Evolutionary conservation across 2,888 invertebrate species (phyloP), one percentile per base, ranked within the genome.

Genomic region (Blera fallax): DNA sequence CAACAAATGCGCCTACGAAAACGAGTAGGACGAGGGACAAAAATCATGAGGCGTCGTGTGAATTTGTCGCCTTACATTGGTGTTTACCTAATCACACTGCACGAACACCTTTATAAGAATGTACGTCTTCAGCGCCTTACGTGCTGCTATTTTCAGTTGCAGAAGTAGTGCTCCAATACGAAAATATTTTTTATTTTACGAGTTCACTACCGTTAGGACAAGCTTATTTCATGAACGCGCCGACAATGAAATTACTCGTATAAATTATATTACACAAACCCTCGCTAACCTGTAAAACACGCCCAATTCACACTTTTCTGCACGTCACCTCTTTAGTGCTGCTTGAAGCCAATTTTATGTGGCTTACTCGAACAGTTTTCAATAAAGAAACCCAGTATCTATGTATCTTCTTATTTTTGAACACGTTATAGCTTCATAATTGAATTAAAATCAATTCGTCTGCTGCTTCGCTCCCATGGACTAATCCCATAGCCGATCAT

Each of bases 371-470:
- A n/a, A 69, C 21, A 56, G 16, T 56, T n/a, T 67, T 29, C n/a
- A n/a, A 48, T 48, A 32, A 7, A 45, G 11, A 34, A 27, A 24
- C 24, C 24, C 4, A 32, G n/a, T 6, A 18, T 11, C 8, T 7
- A 8, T 10, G 32, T 34, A 34, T n/a, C 48, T 52, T 62, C 62
- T 21, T 34, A 0, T 27, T 50, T 72, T 14, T 7, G 7, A 52
- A 62, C 32, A 10, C 69, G 50, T 29, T 29, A 37, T 29, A 37
- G 56, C 62, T 56, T 74, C 45, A 32, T 58, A 65, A 45, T 73
- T 83, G 54, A 83, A 79, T 83, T 73, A 73, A 83, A 67, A 67
- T 79, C 67, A 67, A 83, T 62, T 67, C 60, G 21, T 45, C 24
- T 16, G 1, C n/a, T 34, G 11, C 7, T 58, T 37, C 45, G 16